A percentile compares a stretch with the other conserved stretches of the same genome.
Evolutionary conservation across 2,797 vertebrate species (phyloP).

Genomic region (Bovichtus variegatus): DNA sequence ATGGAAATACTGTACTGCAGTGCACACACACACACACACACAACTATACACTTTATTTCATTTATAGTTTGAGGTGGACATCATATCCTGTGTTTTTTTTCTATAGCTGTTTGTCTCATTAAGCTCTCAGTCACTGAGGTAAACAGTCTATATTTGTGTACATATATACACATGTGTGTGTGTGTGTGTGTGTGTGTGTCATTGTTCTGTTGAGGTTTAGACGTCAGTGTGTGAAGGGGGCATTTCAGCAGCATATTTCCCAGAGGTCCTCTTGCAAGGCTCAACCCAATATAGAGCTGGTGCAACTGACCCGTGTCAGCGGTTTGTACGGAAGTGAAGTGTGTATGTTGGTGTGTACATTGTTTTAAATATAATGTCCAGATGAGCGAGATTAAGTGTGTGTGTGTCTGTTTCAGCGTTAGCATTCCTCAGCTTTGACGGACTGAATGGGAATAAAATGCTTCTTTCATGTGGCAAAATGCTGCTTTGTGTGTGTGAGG

Average conservation of each 20-base stretch:
- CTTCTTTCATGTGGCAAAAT: constrained; percentile 65
- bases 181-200: constrained; percentile 34
- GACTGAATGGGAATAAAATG: constrained; percentile 57
- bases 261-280: constrained; percentile 61
- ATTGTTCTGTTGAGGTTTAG: constrained; percentile 68
- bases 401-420: constrained; percentile 28
- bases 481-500: constrained; percentile 15
- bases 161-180: constrained; percentile 1
- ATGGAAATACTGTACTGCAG: constrained; percentile 1
- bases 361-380: constrained; percentile 31
- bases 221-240: constrained; percentile 69
- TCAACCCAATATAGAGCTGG: constrained; percentile 54
- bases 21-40: neutral
- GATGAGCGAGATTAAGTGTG: neutral
- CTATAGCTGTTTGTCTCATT: constrained; percentile 49
- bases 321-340: constrained; percentile 26
- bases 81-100: constrained; percentile 77
- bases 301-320: constrained; percentile 35
- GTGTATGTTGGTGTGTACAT: constrained; percentile 28
- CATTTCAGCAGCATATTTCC: constrained; percentile 75
- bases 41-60: constrained; percentile 24
- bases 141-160: constrained; percentile 60
- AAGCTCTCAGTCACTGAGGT: constrained; percentile 63
- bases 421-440: constrained; percentile 65
- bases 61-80: constrained; percentile 51